These are phyloP conservation scores for Bovichtus diacanthus DNA, from an alignment of 2,797 vertebrate species.

Conservation along the genomic window DNA sequence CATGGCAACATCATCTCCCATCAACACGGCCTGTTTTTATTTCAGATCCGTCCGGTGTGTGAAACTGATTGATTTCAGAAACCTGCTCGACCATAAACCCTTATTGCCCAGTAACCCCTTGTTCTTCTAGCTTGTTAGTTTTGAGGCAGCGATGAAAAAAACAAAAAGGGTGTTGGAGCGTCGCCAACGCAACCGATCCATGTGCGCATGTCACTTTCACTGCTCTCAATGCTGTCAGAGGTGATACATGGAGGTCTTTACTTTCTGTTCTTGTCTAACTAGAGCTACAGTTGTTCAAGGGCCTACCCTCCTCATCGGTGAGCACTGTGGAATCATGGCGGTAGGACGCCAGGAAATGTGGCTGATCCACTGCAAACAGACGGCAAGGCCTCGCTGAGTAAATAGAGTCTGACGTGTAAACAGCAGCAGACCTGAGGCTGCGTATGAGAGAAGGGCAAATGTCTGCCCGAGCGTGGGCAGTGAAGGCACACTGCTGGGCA, in stretches of 20 bases:
- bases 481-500: constrained; percentile 63
- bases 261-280: constrained; percentile 16
- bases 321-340: neutral
- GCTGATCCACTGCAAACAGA: constrained; percentile 47
- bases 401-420: constrained; percentile 66
- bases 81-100: constrained; percentile 86
- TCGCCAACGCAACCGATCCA: constrained; percentile 22
- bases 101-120: constrained; percentile 59
- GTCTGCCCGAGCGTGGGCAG: constrained; percentile 56
- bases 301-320: neutral
- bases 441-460: constrained; percentile 61
- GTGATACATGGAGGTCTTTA: constrained; percentile 26
- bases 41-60: constrained; percentile 89
- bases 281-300: constrained; percentile 46
- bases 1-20: constrained; percentile 94
- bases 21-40: constrained; percentile 90
- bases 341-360: constrained; percentile 17
- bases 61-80: constrained; percentile 89
- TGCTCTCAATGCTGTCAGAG: constrained; percentile 30
- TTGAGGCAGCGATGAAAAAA: constrained; percentile 32
- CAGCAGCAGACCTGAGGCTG: constrained; percentile 59
- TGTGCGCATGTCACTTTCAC: constrained; percentile 58
- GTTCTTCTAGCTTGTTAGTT: constrained; percentile 59
- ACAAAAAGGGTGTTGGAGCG: constrained; percentile 4
- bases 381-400: constrained; percentile 50